A percentile compares a stretch with the other conserved stretches of the same genome.
phyloP scores from a whole-genome alignment of 2,797 vertebrate genomes.

The Enteromius afrohamiltoni region DNA sequence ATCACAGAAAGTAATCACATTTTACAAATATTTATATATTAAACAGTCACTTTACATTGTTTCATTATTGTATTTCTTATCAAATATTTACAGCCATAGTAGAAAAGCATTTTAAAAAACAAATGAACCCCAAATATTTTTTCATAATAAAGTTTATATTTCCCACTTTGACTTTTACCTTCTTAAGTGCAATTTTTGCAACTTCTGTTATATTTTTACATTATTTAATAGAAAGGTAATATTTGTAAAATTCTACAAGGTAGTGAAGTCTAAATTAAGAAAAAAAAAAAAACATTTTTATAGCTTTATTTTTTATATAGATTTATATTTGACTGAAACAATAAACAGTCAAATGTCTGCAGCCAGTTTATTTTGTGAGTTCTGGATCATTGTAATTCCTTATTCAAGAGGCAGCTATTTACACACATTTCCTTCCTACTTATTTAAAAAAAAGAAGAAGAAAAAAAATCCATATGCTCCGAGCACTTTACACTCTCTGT shows the following conservation, averaged over 20 bases:
- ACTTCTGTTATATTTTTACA: neutral
- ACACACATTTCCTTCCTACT: neutral
- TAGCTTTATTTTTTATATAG: no score
- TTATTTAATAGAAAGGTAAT: no score
- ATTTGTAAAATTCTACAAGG: no score
- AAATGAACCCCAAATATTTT: no score
- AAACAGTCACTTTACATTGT: neutral
- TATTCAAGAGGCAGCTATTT: neutral
- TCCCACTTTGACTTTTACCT: neutral
- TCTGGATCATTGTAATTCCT: neutral
- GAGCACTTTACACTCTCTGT: constrained; percentile 10
- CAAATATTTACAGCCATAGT: neutral
- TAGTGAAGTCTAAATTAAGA: no score
- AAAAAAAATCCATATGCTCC: neutral
- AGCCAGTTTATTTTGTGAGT: neutral
- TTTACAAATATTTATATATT: neutral
- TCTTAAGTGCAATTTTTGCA: neutral
- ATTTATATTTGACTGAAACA: neutral
- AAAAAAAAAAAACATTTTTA: no score
- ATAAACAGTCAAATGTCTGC: neutral
- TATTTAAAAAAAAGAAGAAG: neutral
- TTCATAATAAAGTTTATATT: neutral
- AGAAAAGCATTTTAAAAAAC: neutral
- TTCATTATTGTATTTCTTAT: neutral
- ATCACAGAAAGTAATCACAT: neutral